Evolutionary conservation across 2,888 invertebrate species (phyloP).

Genomic region (Pachymerium ferrugineum): DNA sequence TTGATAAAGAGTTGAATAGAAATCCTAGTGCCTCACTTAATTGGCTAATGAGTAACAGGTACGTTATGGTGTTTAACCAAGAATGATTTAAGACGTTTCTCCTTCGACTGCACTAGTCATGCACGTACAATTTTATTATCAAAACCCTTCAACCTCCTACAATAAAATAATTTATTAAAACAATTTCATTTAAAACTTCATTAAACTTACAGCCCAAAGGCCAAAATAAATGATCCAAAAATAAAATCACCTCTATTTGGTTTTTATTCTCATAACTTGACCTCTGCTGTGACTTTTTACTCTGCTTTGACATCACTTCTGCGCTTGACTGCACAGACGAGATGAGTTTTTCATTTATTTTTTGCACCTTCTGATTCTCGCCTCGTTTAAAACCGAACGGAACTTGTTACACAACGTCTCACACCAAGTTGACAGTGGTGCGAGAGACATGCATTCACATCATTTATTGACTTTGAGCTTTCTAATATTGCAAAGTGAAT

Average conservation of each 20-base stretch:
- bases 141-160: background rate
- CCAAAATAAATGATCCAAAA: background rate
- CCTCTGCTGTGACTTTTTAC: background rate
- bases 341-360: background rate
- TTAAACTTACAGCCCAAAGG: background rate
- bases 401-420: background rate
- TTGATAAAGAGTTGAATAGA: background rate
- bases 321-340: background rate
- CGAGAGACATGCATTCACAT: background rate
- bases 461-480: too few relatives aligned
- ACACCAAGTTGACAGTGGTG: background rate
- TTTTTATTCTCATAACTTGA: slow-evolving; percentile 10
- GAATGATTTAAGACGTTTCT: slow-evolving; percentile 12
- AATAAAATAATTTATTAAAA: background rate
- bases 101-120: background rate
- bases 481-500: too few relatives aligned
- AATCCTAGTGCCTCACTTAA: background rate
- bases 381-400: background rate
- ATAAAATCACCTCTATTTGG: background rate
- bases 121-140: background rate
- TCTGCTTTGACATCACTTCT: background rate
- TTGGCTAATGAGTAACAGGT: background rate
- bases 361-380: background rate
- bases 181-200: background rate
- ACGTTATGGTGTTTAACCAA: background rate